Percentiles rank a stretch among this genome's conserved stretches.
These are phyloP conservation scores for Hypotaenidia philippensis DNA, from an alignment of 2,797 vertebrate species.

Conservation along the genomic window DNA sequence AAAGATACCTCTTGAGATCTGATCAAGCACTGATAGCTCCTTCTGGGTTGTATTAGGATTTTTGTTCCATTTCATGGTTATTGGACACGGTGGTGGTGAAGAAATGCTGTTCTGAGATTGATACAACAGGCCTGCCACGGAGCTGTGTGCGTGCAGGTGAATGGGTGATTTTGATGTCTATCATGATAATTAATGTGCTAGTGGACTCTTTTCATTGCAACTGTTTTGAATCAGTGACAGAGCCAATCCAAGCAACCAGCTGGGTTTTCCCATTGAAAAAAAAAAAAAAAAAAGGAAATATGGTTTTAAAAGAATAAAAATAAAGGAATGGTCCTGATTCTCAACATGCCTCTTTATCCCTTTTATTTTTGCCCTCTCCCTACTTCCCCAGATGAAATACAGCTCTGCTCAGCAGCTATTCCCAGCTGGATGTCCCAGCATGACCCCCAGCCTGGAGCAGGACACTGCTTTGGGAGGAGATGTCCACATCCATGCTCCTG, in stretches of 20 bases:
- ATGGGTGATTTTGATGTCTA: constrained; percentile 60
- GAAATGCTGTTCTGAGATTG: constrained; percentile 31
- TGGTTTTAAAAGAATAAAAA: background rate
- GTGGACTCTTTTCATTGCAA: constrained; percentile 49
- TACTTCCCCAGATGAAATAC: background rate
- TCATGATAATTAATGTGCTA: constrained; percentile 68
- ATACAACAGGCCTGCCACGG: constrained; percentile 13
- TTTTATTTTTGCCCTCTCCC: background rate
- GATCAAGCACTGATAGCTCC: constrained; percentile 66
- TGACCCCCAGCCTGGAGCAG: background rate
- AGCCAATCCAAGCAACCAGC: constrained; percentile 17
- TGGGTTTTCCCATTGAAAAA: background rate
- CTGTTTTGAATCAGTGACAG: constrained; percentile 30
- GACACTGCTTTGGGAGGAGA: background rate
- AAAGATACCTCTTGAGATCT: constrained; percentile 30
- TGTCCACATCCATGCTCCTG: background rate
- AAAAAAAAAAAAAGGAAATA: background rate
- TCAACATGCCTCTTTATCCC: background rate
- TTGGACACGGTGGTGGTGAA: background rate
- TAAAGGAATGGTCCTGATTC: background rate
- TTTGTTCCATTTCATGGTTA: constrained; percentile 36
- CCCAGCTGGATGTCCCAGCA: background rate
- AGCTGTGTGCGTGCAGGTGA: background rate
- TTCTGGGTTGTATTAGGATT: constrained; percentile 12
- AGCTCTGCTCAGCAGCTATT: background rate